Base-by-base conservation (phyloP, 2,797 vertebrate species). In the Antennarius maculatus region DNA sequence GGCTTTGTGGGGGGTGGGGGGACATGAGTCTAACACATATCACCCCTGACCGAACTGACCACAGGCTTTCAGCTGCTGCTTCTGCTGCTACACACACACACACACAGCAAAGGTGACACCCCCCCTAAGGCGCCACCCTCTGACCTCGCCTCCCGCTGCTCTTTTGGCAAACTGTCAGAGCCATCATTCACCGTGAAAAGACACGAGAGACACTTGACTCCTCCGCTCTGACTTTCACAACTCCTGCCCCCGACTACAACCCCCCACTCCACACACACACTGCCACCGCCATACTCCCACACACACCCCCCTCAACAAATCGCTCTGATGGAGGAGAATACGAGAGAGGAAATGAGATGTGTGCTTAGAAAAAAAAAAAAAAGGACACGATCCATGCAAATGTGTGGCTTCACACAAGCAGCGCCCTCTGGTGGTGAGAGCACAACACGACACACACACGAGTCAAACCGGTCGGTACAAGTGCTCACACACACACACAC, bases 371-470 rank as follows among this genome's bases (percentile, higher is more conserved):
- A 28, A 60, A 58, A 29, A 11, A 64, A 43, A n/a, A 64, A 29
- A 69, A 13, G 11, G n/a, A 48, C n/a, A 54, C 16, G 71, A 18
- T 67, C 12, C 18, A 58, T 53, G 54, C 4, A 60, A 60, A 23
- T 23, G 23, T 23, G 23, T 23, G 23, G 23, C 23, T 23, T 23
- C 2, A 6, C 66, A 12, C 51, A 50, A 67, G 67, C 58, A 66
- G 57, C 70, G 76, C 97, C 97, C 97, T 98, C 97, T 98, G 94
- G 95, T 97, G 97, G 96, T 95, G 93, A 91, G 78, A 86, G 23
- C 23, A 23, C 23, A 23, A 23, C 23, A 23, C 23, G 23, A 23
- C 23, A 23, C 23, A 23, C 23, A 23, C 23, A 23, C 23, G 23
- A 23, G 23, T 23, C 23, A 23, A 23, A 23, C 23, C 23, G 2